These are phyloP conservation scores for Drosophila subobscura DNA, from an alignment of 1,140 invertebrate species.

Conservation along the genomic window DNA sequence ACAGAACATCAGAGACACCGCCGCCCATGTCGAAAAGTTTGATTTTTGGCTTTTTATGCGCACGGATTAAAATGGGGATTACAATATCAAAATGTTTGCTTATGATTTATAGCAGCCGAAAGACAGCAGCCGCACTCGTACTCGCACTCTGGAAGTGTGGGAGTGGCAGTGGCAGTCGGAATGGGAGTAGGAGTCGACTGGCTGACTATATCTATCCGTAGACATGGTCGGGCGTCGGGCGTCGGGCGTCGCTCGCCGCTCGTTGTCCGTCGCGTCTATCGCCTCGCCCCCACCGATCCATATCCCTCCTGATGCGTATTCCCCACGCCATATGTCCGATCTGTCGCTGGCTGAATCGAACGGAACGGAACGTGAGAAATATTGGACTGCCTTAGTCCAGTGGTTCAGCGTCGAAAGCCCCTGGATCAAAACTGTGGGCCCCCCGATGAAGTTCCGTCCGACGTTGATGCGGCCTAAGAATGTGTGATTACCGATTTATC, in stretches of 20 bases:
- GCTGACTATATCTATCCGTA: conserved; percentile 48
- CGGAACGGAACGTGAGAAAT: conserved; percentile 73
- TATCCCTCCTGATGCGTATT: conserved; percentile 13
- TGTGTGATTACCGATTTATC: conserved; percentile 52
- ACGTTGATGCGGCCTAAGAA: conserved; percentile 62
- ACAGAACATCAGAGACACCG: conserved; percentile 73
- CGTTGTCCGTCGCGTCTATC: no score
- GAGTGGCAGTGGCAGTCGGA: conserved; percentile 35
- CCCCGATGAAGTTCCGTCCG: conserved; percentile 33
- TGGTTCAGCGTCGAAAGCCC: conserved; percentile 71
- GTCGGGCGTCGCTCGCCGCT: no score
- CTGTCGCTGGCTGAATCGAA: conserved; percentile 46
- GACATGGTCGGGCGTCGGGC: conserved; percentile 8
- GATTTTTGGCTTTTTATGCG: conserved; percentile 83
- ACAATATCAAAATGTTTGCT: conserved; percentile 83
- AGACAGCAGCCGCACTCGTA: conserved; percentile 53
- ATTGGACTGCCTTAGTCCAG: conserved; percentile 72
- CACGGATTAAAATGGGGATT: conserved; percentile 83
- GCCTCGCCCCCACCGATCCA: conserved; percentile 13
- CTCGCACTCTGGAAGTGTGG: conserved; percentile 14
- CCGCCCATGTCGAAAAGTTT: conserved; percentile 82
- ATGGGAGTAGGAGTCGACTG: conserved; percentile 37
- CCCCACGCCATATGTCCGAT: conserved; percentile 50
- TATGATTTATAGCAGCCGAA: conserved; percentile 80
- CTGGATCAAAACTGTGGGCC: conserved; percentile 68